These are phyloP conservation scores for Axinella damicornis DNA, from an alignment of 37 sponge, comb jelly and placozoan species.

Conservation along the genomic window DNA sequence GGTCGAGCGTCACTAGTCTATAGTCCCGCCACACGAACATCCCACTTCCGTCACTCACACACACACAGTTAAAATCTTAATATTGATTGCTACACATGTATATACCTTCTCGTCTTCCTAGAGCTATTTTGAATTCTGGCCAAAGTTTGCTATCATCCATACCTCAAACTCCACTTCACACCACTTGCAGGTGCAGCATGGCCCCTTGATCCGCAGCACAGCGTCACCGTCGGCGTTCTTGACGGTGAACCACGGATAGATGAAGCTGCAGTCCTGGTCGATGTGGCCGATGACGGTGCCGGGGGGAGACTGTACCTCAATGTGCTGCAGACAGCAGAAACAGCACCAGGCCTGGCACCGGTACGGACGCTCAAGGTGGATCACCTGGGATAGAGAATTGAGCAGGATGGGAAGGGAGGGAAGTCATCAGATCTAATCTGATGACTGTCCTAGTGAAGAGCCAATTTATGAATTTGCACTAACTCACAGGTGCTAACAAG, in stretches of 20 bases:
- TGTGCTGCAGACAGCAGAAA: constrained; percentile 89
- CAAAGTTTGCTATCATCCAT: no score
- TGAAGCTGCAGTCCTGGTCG: constrained; percentile 74
- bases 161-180: constrained; percentile 86
- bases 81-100: no score
- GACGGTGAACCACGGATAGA: constrained; percentile 81
- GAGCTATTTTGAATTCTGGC: no score
- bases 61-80: no score
- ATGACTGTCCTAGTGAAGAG: no score
- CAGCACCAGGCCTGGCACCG: constrained; percentile 82
- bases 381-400: constrained; percentile 64
- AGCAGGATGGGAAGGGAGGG: background rate
- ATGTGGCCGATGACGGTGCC: constrained; percentile 88
- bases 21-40: no score
- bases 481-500: no score
- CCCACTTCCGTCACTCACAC: no score
- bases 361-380: constrained; percentile 81
- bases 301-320: constrained; percentile 95
- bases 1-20: no score
- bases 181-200: constrained; percentile 78
- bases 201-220: constrained; percentile 87
- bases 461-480: no score
- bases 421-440: no score
- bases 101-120: no score
- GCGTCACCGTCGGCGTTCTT: constrained; percentile 68